Evolutionary conservation across 2,888 invertebrate genomes (phyloP).

Genomic region (Synanthedon vespiformis): DNA sequence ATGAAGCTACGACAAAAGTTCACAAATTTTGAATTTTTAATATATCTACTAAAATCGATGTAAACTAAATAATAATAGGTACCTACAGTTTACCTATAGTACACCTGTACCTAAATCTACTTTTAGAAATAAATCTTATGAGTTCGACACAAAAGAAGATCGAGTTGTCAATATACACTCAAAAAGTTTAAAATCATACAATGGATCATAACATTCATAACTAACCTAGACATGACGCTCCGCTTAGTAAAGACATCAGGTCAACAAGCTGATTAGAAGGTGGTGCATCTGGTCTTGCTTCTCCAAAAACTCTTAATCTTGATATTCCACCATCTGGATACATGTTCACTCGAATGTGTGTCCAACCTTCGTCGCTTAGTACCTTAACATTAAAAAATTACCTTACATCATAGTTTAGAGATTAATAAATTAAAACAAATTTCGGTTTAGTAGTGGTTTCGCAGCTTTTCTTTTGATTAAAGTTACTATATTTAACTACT

Average conservation of each 20-base stretch:
- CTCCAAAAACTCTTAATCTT: conserved; percentile 69
- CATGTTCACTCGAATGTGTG: conserved; percentile 72
- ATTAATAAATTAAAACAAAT: not conserved
- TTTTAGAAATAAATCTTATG: too few species aligned
- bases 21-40: too few species aligned
- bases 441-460: too few species aligned
- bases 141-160: too few species aligned
- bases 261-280: conserved; percentile 52
- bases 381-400: conserved; percentile 24
- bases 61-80: too few species aligned
- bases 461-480: too few species aligned
- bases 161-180: too few species aligned
- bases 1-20: too few species aligned
- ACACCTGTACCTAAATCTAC: too few species aligned
- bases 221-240: conserved; percentile 64
- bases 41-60: too few species aligned
- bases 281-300: conserved; percentile 48
- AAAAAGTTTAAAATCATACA: too few species aligned
- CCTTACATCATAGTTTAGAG: not conserved
- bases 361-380: conserved; percentile 60
- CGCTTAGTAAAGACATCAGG: conserved; percentile 63
- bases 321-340: conserved; percentile 76
- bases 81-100: too few species aligned
- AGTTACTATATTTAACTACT: not conserved
- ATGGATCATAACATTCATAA: not conserved